phyloP scores from a whole-genome alignment of 2,888 invertebrate genomes.

The Andrena marginata region DNA sequence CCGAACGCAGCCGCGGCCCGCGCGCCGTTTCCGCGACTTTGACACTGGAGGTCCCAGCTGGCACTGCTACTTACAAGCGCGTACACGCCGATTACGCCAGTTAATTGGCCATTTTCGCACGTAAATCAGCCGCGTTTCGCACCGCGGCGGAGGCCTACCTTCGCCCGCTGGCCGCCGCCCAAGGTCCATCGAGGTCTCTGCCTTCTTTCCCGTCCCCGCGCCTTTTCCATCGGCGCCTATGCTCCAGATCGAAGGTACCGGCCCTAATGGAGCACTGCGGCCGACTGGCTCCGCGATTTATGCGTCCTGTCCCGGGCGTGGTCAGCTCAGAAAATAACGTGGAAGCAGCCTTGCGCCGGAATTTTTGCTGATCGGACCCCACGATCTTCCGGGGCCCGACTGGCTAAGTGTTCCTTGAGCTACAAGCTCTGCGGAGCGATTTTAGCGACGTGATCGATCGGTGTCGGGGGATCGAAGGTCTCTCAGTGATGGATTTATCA shows the following conservation, averaged over 20 bases:
- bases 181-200: conserved; percentile 69
- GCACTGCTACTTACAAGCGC: conserved; percentile 8
- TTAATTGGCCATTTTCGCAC: conserved; percentile 79
- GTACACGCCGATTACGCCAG: conserved; percentile 64
- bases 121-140: conserved; percentile 73
- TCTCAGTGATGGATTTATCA: background rate
- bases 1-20: conserved; percentile 1
- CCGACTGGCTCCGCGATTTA: conserved; percentile 34
- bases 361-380: conserved; percentile 21
- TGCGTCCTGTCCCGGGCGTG: conserved; percentile 55
- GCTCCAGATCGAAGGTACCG: conserved; percentile 40
- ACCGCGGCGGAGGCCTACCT: conserved; percentile 68
- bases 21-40: conserved; percentile 62
- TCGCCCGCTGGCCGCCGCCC: conserved; percentile 68
- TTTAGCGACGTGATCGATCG: background rate
- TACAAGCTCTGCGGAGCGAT: background rate
- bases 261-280: conserved; percentile 51
- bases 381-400: conserved; percentile 49
- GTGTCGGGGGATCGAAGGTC: conserved; percentile 1
- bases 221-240: conserved; percentile 46
- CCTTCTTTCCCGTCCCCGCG: conserved; percentile 48
- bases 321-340: conserved; percentile 48
- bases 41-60: conserved; percentile 21
- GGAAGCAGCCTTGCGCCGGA: conserved; percentile 49
- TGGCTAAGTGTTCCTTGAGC: conserved; percentile 1